Evolutionary conservation across 2,888 invertebrate species (phyloP).

Genomic region (Blomia tropicalis): DNA sequence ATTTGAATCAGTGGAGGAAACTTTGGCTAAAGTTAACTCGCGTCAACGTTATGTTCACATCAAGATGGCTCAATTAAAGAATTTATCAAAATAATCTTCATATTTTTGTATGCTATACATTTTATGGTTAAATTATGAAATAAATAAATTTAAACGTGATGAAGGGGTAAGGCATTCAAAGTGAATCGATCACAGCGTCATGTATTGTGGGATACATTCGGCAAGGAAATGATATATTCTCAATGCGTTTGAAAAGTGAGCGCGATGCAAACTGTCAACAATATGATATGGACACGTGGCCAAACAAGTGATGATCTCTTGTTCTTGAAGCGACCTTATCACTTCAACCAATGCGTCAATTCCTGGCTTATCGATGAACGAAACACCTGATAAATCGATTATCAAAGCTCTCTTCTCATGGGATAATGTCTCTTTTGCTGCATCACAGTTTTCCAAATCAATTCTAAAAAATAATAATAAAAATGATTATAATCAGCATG

Average conservation of each 20-base stretch:
- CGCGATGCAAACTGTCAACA: neutral
- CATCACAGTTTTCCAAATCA: neutral
- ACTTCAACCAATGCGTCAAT: conserved; percentile 33
- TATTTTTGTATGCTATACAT: too few relatives aligned
- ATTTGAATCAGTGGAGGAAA: conserved; percentile 55
- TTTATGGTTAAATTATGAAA: too few relatives aligned
- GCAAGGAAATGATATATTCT: neutral
- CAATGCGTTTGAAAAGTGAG: neutral
- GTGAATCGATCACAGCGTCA: conserved; percentile 24
- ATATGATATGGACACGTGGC: conserved; percentile 21
- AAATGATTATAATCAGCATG: neutral
- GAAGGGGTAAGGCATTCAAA: too few relatives aligned
- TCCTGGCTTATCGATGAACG: conserved; percentile 39
- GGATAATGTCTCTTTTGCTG: neutral
- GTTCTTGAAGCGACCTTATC: conserved; percentile 15
- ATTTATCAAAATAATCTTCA: too few relatives aligned
- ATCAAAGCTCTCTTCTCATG: conserved; percentile 26
- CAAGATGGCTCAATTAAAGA: neutral
- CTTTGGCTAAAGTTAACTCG: conserved; percentile 52
- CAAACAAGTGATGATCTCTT: conserved; percentile 10
- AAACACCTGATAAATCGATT: conserved; percentile 32
- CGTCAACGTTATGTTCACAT: conserved; percentile 46
- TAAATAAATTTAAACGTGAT: too few relatives aligned
- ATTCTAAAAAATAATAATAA: neutral
- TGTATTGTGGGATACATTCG: conserved; percentile 28